These are phyloP conservation scores for Nibea coibor DNA, from an alignment of 2,113 vertebrate species.

Conservation along the genomic window DNA sequence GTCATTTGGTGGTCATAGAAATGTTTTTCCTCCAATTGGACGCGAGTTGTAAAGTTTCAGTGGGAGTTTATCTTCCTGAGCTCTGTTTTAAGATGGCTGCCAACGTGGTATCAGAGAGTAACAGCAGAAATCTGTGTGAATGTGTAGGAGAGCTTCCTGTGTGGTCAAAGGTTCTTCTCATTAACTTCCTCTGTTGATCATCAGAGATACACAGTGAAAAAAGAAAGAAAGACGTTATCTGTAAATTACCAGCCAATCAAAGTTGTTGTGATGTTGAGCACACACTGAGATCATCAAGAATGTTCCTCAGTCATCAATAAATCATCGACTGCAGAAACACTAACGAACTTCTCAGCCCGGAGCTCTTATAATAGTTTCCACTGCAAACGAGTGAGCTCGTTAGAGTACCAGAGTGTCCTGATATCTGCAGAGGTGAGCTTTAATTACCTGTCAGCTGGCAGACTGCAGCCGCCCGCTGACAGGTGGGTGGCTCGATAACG, in stretches of 20 bases:
- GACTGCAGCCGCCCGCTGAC: constrained; percentile 1
- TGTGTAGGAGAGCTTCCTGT: constrained; percentile 11
- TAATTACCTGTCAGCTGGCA: constrained; percentile 13
- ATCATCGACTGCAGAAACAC: background rate
- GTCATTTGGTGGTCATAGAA: background rate
- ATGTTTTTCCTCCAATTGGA: background rate
- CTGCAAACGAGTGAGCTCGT: background rate
- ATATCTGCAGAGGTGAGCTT: background rate
- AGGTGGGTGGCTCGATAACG: background rate
- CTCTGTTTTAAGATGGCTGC: background rate
- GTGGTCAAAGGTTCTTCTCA: constrained; percentile 29
- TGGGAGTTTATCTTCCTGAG: background rate
- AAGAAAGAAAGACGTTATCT: too few species aligned
- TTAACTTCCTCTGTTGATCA: constrained; percentile 35
- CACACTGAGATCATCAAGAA: too few species aligned
- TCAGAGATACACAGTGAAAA: background rate
- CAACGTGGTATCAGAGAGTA: background rate
- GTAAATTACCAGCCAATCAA: too few species aligned
- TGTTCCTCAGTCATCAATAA: too few species aligned
- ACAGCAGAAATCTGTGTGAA: background rate
- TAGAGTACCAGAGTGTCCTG: background rate
- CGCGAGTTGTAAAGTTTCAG: background rate
- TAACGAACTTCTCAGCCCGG: background rate
- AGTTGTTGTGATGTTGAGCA: too few species aligned
- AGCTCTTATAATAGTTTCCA: background rate